Evolutionary conservation across 37 sponge, comb jelly and placozoan species (phyloP).

Genomic region (Halisarca cf. caerulea): DNA sequence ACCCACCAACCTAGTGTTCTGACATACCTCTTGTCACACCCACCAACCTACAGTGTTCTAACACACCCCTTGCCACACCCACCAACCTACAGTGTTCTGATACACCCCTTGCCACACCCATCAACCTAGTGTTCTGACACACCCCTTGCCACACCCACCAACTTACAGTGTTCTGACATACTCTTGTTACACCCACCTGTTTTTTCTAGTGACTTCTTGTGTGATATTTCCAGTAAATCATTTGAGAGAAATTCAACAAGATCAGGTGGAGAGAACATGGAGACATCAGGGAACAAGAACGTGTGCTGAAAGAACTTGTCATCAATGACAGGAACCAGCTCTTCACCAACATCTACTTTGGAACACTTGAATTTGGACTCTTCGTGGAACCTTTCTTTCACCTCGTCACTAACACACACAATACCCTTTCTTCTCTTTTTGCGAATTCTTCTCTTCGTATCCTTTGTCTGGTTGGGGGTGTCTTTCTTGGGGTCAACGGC

Average conservation of each 20-base stretch:
- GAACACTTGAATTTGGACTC: conserved; percentile 30
- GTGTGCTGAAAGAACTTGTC: conserved; percentile 80
- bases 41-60: too few relatives aligned
- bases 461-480: background rate
- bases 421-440: conserved; percentile 14
- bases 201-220: conserved; percentile 72
- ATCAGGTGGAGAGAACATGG: conserved; percentile 13
- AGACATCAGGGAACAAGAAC: conserved; percentile 78
- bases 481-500: conserved; percentile 23
- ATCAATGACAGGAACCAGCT: conserved; percentile 40
- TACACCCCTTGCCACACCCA: too few relatives aligned
- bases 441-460: background rate
- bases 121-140: too few relatives aligned
- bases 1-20: background rate
- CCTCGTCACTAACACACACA: conserved; percentile 1
- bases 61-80: too few relatives aligned
- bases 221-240: conserved; percentile 62
- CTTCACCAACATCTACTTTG: conserved; percentile 12
- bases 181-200: conserved; percentile 32
- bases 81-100: too few relatives aligned
- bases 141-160: too few relatives aligned
- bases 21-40: too few relatives aligned
- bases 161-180: too few relatives aligned
- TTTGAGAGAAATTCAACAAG: conserved; percentile 56
- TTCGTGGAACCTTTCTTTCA: conserved; percentile 6